These are phyloP conservation scores for Chascanopsetta lugubris DNA, from an alignment of 2,113 vertebrate species.

Conservation along the genomic window DNA sequence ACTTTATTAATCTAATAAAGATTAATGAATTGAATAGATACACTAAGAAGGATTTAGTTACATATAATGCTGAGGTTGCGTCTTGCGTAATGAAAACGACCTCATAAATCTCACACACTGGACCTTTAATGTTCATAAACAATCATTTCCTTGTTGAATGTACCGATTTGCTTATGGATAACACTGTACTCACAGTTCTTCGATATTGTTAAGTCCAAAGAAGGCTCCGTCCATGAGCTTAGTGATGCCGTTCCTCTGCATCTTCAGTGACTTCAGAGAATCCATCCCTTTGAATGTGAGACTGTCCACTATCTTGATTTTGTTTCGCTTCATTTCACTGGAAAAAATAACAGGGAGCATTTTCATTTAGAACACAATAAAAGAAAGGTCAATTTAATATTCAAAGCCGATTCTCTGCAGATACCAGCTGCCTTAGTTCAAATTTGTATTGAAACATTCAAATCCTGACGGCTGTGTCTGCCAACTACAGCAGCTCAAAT, in stretches of 20 bases:
- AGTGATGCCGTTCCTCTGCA: slow-evolving; percentile 94
- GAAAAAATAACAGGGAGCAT: slow-evolving; percentile 43
- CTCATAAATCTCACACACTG: too few species aligned
- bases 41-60: not conserved
- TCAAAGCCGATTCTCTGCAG: not conserved
- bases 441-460: not conserved
- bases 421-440: not conserved
- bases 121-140: too few species aligned
- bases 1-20: not conserved
- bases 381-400: not conserved
- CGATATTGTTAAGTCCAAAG: slow-evolving; percentile 95
- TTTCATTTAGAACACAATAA: not conserved
- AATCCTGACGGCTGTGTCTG: not conserved
- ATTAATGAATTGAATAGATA: not conserved
- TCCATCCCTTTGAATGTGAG: slow-evolving; percentile 97
- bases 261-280: slow-evolving; percentile 90
- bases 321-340: slow-evolving; percentile 96
- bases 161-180: too few species aligned
- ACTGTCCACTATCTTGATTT: slow-evolving; percentile 93
- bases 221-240: slow-evolving; percentile 97
- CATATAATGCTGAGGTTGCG: too few species aligned
- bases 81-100: too few species aligned
- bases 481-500: not conserved
- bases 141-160: too few species aligned
- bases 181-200: slow-evolving; percentile 79